Evolutionary conservation across 92 coral and sea anemone genomes (phyloP).

Genomic region (Actinernus sp.): DNA sequence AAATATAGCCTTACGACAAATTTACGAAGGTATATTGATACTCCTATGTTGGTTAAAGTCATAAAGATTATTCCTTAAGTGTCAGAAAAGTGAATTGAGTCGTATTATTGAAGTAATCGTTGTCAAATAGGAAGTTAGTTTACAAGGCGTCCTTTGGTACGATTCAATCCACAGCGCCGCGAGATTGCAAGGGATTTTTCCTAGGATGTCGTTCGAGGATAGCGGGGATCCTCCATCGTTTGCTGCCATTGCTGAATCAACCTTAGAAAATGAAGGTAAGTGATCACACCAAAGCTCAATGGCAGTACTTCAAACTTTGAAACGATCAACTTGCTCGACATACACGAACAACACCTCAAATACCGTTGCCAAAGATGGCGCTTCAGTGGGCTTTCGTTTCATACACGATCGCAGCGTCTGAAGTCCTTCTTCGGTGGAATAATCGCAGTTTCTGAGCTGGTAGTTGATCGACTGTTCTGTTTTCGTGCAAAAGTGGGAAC

Average conservation of each 20-base stretch:
- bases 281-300: conserved; percentile 1
- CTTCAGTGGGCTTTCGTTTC: conserved; percentile 9
- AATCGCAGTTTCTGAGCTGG: not conserved
- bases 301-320: not conserved
- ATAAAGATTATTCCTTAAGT: no score
- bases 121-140: no score
- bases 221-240: conserved; percentile 85
- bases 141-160: no score
- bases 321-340: not conserved
- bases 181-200: conserved; percentile 26
- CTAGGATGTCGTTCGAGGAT: conserved; percentile 81
- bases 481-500: not conserved
- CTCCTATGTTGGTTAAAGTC: no score
- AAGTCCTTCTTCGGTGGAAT: not conserved
- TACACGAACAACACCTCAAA: not conserved
- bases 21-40: no score
- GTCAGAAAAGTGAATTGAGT: no score
- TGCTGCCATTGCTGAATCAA: conserved; percentile 88
- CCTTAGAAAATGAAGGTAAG: conserved; percentile 79
- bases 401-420: not conserved
- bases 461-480: not conserved
- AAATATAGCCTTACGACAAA: no score
- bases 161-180: no score
- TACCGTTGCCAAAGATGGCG: conserved; percentile 63
- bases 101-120: no score